Base-by-base conservation (phyloP, 1,140 invertebrate genomes). In the Philopotamus ludificatus region DNA sequence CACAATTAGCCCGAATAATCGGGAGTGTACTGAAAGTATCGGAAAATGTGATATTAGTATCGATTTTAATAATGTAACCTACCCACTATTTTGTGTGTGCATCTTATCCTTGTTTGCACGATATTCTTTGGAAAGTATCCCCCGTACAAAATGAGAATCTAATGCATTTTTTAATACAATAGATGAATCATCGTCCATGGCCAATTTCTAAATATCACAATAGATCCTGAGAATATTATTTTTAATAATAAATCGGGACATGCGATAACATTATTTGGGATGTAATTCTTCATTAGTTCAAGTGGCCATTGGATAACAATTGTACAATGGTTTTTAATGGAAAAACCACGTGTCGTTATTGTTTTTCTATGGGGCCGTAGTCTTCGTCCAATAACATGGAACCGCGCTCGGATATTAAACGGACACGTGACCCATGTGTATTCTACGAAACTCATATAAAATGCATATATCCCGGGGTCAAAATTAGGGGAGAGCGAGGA, bases 281-380 rank as follows among this genome's bases (percentile, higher is more conserved):
- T n/a, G 22, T 57, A 57, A 57, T 57, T 57, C 28, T 12, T 57
- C 54, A 57, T 57, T 57, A 57, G 20, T 57, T 42, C 39, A 20
- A 57, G 54, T 57, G 34, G 39, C 39, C 21, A 10, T n/a, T 7
- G 3, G 22, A 39, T 21, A 42, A 57, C 54, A 57, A 42, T 42
- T 57, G 34, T 39, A 57, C 54, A 57, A 57, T 42, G 20, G 16
- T 18, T 39, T 22, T 42, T 57, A 57, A 57, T 57, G 54, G 34
- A 39, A 42, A 57, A 42, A 42, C 54, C 54, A 57, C 54, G 54
- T 57, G 54, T 57, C 54, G 18, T 18, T 57, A 22, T 57, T 57
- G 54, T 57, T 57, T 57, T 57, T 57, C 42, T 10, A 3, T 22
- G 3, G 2, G n/a, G 25, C 47, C 42, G 49, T 25, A 3, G 51